These are phyloP conservation scores for Pomatorhinus ruficollis DNA, from an alignment of 2,113 vertebrate genomes.

Conservation along the genomic window DNA sequence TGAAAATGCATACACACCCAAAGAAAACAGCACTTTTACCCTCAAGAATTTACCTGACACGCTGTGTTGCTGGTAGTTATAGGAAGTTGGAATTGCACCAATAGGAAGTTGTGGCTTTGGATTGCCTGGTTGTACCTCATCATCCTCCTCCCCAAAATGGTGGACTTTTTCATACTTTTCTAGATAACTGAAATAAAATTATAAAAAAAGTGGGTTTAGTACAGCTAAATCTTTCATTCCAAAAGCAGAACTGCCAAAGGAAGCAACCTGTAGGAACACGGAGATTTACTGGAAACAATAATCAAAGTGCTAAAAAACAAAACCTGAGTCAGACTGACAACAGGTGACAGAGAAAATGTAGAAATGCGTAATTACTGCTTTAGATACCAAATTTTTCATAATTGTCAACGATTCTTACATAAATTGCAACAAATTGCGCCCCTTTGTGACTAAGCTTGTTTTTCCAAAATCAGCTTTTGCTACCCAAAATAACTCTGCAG, in stretches of 20 bases:
- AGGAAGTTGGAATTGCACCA: slow-evolving; percentile 97
- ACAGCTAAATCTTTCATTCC: not conserved
- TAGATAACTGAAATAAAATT: slow-evolving; percentile 86
- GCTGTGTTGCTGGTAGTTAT: slow-evolving; percentile 99
- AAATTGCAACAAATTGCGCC: not conserved
- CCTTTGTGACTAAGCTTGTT: not conserved
- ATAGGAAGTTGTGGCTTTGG: slow-evolving; percentile 95
- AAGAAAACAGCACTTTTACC: not conserved
- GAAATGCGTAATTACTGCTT: not conserved
- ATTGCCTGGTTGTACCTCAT: slow-evolving; percentile 95
- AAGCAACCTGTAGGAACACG: not conserved
- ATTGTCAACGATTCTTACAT: not conserved
- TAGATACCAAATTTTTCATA: not conserved
- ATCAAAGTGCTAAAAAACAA: not conserved
- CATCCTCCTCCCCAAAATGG: slow-evolving; percentile 99
- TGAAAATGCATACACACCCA: not conserved
- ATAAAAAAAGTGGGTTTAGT: not conserved
- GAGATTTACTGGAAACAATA: not conserved
- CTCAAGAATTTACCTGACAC: slow-evolving; percentile 88
- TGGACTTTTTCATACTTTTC: slow-evolving; percentile 99
- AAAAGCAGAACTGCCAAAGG: not conserved
- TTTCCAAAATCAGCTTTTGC: not conserved
- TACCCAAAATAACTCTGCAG: not conserved
- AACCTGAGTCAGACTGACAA: not conserved
- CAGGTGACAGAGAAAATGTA: not conserved